Evolutionary conservation across 2,797 vertebrate genomes (phyloP), one percentile per base, ranked within the genome.

Genomic region (Botia almorhae): DNA sequence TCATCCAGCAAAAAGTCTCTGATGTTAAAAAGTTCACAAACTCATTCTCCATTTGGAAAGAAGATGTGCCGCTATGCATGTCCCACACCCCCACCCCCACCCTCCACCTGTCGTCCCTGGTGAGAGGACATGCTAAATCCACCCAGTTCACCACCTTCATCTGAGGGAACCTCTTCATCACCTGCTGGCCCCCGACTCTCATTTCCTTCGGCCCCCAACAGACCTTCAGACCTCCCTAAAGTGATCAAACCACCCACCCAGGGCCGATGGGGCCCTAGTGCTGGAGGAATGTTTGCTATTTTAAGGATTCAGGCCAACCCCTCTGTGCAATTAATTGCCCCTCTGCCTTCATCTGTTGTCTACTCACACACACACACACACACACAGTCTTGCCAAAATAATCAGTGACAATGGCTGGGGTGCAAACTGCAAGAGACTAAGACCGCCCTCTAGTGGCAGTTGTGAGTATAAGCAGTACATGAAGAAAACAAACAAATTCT

Each of bases 391-490:
- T 23, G 65, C 26, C n/a, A 56, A 48, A 23, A 8, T 17, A 65
- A 39, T 26, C 21, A 65, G 17, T 64, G 26, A 1, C n/a, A 7
- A n/a, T 26, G 55, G 23, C 48, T 14, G 51, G 7, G n/a, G 39
- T 60, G 19, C 56, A 64, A 43, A 61, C 1, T 53, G 2, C 10
- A 21, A 13, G 63, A 74, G 43, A 73, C 43, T 12, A 56, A 77
- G 10, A 14, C 60, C 14, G 78, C 63, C 86, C 75, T 78, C 86
- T 84, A 84, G 82, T 85, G 84, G 73, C n/a, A 17, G 29, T 16
- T 43, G 3, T 55, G 60, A 10, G 19, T 19, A 61, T 16, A 46
- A 2, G 23, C 10, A 69, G n/a, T 8, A 16, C 12, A 51, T 5
- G 13, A 51, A 53, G 4, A 43, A 43, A 53, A 53, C 51, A 3